These are phyloP conservation scores for Myioborus miniatus DNA, from an alignment of 2,797 vertebrate species.

Conservation along the genomic window DNA sequence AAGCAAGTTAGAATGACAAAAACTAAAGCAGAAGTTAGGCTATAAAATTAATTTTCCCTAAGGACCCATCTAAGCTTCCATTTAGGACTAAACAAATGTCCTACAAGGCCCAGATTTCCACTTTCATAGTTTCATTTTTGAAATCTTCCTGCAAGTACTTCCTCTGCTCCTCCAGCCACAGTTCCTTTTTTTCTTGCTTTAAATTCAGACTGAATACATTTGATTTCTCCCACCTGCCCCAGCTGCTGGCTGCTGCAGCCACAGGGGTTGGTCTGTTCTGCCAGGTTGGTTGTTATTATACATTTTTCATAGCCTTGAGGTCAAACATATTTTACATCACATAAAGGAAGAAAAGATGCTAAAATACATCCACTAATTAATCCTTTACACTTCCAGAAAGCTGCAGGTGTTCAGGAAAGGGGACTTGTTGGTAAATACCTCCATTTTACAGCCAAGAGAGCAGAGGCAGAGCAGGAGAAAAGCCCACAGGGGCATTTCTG, in stretches of 20 bases:
- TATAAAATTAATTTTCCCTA: not conserved
- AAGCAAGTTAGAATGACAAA: not conserved
- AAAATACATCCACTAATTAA: not conserved
- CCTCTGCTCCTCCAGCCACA: not conserved
- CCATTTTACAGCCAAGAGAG: not conserved
- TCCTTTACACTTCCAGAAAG: not conserved
- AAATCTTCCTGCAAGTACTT: not conserved
- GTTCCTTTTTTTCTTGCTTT: not conserved
- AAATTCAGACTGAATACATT: not conserved
- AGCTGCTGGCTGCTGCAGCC: not conserved
- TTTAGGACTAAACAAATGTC: not conserved
- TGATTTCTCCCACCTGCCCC: not conserved
- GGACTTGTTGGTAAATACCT: not conserved
- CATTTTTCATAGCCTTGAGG: not conserved
- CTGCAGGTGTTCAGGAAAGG: not conserved
- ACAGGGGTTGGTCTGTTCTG: not conserved
- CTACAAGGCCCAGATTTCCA: not conserved
- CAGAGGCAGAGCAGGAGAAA: not conserved
- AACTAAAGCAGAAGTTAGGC: not conserved
- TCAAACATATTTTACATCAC: not conserved
- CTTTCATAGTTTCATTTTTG: fast-evolving
- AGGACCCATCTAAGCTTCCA: not conserved
- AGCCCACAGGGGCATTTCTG: not conserved
- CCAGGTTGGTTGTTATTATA: fast-evolving
- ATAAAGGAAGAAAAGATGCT: not conserved